phyloP scores from a whole-genome alignment of 2,113 vertebrate species.

The Gallinago undulata region DNA sequence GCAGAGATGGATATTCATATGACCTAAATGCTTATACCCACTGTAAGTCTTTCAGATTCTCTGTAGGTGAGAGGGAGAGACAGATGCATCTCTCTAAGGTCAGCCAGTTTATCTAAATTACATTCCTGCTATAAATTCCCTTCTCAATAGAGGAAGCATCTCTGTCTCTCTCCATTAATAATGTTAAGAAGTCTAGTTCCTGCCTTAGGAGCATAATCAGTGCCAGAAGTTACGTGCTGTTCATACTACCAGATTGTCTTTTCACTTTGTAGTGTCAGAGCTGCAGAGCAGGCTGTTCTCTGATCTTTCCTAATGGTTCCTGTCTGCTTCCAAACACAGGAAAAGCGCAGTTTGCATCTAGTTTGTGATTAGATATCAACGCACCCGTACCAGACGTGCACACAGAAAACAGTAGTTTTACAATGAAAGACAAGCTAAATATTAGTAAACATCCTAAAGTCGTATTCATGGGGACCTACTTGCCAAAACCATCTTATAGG shows the following conservation, averaged over 20 bases:
- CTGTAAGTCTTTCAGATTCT: background rate
- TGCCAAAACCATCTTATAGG: background rate
- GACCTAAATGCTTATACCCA: background rate
- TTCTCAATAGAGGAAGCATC: background rate
- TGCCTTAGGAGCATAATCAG: background rate
- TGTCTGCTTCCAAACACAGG: constrained; percentile 8
- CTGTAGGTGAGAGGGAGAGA: background rate
- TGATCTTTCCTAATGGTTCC: background rate
- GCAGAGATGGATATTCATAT: background rate
- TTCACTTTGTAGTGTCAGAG: constrained; percentile 19
- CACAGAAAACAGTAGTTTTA: background rate
- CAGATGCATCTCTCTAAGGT: background rate
- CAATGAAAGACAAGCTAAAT: background rate
- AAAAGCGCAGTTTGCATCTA: background rate
- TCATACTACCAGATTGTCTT: background rate
- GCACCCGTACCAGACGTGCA: background rate
- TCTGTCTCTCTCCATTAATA: background rate
- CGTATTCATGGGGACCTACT: background rate
- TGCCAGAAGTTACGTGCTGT: background rate
- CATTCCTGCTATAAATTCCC: background rate
- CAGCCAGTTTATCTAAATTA: background rate
- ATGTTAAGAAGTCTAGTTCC: background rate
- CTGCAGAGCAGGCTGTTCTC: background rate
- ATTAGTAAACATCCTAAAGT: background rate
- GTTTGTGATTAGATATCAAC: background rate